Base-by-base conservation (phyloP, 2,797 vertebrate genomes). In the Neosalanx taihuensis region DNA sequence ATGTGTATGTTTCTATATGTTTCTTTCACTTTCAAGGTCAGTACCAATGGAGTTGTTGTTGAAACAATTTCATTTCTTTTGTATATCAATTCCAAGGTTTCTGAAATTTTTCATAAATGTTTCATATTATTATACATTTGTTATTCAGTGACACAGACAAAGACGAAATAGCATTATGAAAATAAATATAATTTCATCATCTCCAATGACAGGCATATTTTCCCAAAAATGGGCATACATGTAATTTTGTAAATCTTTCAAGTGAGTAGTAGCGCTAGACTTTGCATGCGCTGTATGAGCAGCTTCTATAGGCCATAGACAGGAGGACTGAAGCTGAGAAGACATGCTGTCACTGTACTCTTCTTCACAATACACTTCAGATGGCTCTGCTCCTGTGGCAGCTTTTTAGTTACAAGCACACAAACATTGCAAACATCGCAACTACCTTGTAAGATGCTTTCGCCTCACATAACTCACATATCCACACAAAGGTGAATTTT, bases 111-210 rank as follows among this genome's bases (percentile, higher is more conserved):
- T 5, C 12, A 46, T 6, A 12, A 6, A 56, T 4, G 6, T 17
- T 17, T 56, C 4, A 53, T 41, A 41, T 12, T 71, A 77, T 73
- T 77, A 35, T 57, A 70, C 33, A 73, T 63, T 2, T 67, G 68
- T n/a, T 49, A 67, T 60, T 72, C 68, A 73, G 76, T 64, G 72
- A 71, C 61, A 26, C 23, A 26, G 23, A n/a, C 66, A 37, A 64
- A 71, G 53, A 62, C 49, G 31, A 23, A 5, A 30, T 31, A 58
- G 17, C 5, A 65, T 31, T 70, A 56, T 69, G 49, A 81, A 77
- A 84, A 87, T 81, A 88, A 87, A 88, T 87, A 85, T 15, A 68
- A 74, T 76, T 65, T 64, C 23, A 73, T 74, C 1, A 33, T 79
- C 5, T 62, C 56, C 31, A 70, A 69, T 70, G 5, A 46, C 10